A percentile compares a stretch with the other conserved stretches of the same genome.
Conservation (phyloP, 2,113 vertebrate genomes). For the Candoia aspera region DNA sequence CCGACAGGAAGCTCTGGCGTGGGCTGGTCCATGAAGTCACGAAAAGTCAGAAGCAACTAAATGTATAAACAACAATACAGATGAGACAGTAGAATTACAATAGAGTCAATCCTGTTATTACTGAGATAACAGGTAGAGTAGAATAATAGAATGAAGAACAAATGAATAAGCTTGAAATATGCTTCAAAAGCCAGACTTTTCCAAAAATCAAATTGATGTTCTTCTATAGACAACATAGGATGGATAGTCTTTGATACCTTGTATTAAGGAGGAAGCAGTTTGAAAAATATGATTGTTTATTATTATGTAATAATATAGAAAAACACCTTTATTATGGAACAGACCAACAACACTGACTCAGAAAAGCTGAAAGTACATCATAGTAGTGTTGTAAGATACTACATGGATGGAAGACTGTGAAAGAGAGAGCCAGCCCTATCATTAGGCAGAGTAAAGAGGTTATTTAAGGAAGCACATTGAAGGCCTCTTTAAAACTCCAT, state of each 20-base stretch:
- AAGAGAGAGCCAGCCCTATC: background rate
- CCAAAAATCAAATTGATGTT: background rate
- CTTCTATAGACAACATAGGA: background rate
- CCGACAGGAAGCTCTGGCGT: no score
- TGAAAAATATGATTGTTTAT: background rate
- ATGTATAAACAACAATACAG: no score
- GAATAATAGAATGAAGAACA: background rate
- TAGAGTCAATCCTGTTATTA: slow-evolving; percentile 4
- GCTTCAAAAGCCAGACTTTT: background rate
- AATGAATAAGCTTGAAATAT: background rate
- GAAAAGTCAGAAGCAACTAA: no score
- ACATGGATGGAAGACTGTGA: background rate
- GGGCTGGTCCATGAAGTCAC: no score
- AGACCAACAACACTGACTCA: background rate
- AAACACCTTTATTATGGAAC: slow-evolving; percentile 25
- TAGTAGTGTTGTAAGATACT: background rate
- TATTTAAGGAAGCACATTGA: background rate
- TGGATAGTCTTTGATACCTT: background rate
- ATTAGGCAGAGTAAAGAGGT: background rate
- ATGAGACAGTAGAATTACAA: slow-evolving; percentile 29
- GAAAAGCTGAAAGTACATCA: background rate
- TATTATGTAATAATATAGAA: slow-evolving; percentile 16
- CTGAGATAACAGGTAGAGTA: slow-evolving; percentile 21
- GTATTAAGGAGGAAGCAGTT: background rate
- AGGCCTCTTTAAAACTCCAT: background rate